Evolutionary conservation across 2,113 vertebrate genomes (phyloP), one percentile per base, ranked within the genome.

Genomic region (Anarhynchus alexandrinus): DNA sequence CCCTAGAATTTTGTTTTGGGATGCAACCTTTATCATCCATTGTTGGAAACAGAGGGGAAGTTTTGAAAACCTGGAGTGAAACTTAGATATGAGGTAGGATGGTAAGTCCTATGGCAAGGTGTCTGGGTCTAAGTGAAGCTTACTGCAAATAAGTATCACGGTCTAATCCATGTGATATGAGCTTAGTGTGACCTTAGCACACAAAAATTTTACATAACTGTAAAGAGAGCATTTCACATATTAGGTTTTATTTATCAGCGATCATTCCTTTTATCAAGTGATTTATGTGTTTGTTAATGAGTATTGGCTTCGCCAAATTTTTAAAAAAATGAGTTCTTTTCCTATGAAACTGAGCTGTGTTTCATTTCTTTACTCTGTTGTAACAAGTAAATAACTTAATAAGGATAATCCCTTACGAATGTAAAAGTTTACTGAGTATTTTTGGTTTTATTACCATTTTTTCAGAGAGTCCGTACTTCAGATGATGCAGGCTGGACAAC

Each of bases 401-500:
- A 42, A 61, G 15, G 32, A 17, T 59, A 19, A 7, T 82, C 7
- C 20, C 12, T 70, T 66, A 34, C 8, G 42, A 94, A n/a, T 54
- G 23, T n/a, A 30, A 27, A 30, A 27, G 15, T 55, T 94, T 18
- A 72, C 80, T 62, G 27, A 82, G 32, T 16, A 4, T 79, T 79
- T 66, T 22, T 32, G 15, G 19, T 0, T 12, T 71, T 70, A 11
- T 40, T 69, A 14, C n/a, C 6, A 4, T 57, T 72, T 91, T 86
- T 67, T 16, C 96, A 99, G 99, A 55, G 99, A 99, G 96, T 99
- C 99, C 0, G 99, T 99, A n/a, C 98, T 99, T 36, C 99, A 99
- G 98, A 99, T 99, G 99, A 99, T 99, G 99, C 99, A 99, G 98
- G 99, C 99, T 2, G 99, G 99, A 25, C 99, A 99, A 62, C 98